A percentile compares a stretch with the other conserved stretches of the same genome.
These are phyloP conservation scores for Riparia riparia DNA, from an alignment of 2,113 vertebrate species.

Conservation along the genomic window DNA sequence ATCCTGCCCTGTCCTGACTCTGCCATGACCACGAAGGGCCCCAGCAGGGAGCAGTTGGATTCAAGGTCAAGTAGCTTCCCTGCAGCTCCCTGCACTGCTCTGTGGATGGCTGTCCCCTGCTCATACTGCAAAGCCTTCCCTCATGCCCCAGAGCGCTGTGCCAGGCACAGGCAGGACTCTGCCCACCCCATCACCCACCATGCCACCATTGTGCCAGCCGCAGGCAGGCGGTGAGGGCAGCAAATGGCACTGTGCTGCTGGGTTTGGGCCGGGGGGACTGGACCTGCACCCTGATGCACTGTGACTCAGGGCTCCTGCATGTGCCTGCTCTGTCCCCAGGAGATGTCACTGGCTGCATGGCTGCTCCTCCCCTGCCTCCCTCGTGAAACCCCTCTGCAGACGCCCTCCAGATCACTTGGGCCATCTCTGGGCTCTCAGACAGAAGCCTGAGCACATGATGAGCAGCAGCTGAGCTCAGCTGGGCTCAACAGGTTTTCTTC, in stretches of 20 bases:
- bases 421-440: background rate
- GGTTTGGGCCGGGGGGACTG: accelerated
- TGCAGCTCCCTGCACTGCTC: background rate
- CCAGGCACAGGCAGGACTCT: background rate
- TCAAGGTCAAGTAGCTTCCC: background rate
- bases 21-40: background rate
- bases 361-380: background rate
- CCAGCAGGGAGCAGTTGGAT: background rate
- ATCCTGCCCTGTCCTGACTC: background rate
- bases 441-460: accelerated
- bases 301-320: accelerated
- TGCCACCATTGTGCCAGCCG: background rate
- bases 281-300: accelerated
- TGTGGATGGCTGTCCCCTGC: background rate
- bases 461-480: background rate
- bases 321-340: background rate
- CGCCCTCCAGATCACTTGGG: background rate
- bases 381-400: accelerated
- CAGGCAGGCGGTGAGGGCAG: background rate
- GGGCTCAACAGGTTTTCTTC: constrained; percentile 19
- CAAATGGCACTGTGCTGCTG: too few relatives aligned
- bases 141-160: background rate
- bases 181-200: background rate
- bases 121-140: background rate
- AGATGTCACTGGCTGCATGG: background rate